Conservation (phyloP, 1,140 invertebrate genomes). For the Helicoverpa zea region DNA sequence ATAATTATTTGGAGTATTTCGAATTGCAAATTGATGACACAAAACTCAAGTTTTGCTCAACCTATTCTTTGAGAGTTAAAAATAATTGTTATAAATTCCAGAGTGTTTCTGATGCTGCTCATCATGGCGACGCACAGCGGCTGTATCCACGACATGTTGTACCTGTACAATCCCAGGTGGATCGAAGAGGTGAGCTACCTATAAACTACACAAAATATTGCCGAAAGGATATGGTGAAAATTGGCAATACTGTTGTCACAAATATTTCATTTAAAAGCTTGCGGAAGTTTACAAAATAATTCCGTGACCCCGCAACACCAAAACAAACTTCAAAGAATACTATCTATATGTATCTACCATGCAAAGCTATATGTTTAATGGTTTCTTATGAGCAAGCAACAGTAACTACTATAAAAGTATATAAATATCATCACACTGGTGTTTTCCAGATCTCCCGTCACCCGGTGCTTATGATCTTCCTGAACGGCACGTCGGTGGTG, state of each 20-base stretch:
- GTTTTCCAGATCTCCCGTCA: slow-evolving; percentile 52
- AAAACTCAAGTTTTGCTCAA: not conserved
- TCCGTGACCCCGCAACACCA: too few relatives aligned
- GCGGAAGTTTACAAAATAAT: too few relatives aligned
- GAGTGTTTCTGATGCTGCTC: slow-evolving; percentile 61
- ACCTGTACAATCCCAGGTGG: slow-evolving; percentile 59
- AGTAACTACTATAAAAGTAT: not conserved
- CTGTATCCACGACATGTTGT: slow-evolving; percentile 60
- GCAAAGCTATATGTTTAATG: too few relatives aligned
- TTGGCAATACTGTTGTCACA: too few relatives aligned
- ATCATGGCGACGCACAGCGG: slow-evolving; percentile 60
- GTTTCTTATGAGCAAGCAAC: slow-evolving; percentile 20
- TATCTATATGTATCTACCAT: too few relatives aligned
- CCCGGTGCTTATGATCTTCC: slow-evolving; percentile 56
- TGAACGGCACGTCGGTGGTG: slow-evolving; percentile 68
- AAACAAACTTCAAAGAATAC: too few relatives aligned
- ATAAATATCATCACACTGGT: not conserved
- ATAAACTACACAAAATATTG: too few relatives aligned
- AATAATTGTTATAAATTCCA: slow-evolving; percentile 38
- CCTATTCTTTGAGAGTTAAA: not conserved
- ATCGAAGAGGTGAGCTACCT: slow-evolving; percentile 62
- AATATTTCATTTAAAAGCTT: too few relatives aligned
- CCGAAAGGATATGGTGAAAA: too few relatives aligned
- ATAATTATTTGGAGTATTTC: too few relatives aligned
- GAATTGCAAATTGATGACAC: too few relatives aligned